Base-by-base conservation (phyloP, 2,888 invertebrate genomes). In the Drosophila affinis region DNA sequence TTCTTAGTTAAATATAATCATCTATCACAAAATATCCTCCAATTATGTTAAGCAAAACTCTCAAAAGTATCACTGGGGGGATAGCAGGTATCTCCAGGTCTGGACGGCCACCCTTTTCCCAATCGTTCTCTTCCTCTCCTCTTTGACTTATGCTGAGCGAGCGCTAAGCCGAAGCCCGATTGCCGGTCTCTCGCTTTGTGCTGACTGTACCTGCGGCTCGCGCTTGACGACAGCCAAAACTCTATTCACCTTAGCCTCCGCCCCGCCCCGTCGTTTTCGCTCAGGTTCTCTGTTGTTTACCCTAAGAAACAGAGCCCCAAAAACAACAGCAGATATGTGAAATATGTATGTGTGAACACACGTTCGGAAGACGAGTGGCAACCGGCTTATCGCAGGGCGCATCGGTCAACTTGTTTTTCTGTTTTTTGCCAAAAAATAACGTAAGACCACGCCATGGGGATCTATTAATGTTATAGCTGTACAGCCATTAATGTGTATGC, bases 401-500 rank as follows among this genome's bases (percentile, higher is more conserved):
- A 39, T 39, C 39, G 34, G 39, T 24, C 39, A 44, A 58, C 58
- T 58, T 58, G 49, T 58, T 58, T 48, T 34, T 57, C 29, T 46
- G n/a, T 55, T 56, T 52, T 55, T 72, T 54, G 51, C 27, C 57
- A 29, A 71, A 45, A 49, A 39, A 49, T 29, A 45, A 21, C 3
- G 3, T 68, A 32, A 21, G 14, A 39, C 53, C 18, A 45, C 51
- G 54, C 21, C 32, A 49, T 70, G 51, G 69, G 51, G 76, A 77
- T 79, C 78, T 77, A 76, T 78, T 74, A 74, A 60, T 72, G 76
- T 59, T 39, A 39, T 39, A 14, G 10, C n/a, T 17, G 21, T 10
- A 3, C 17, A 39, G 49, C 17, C 39, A 60, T 57, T 9, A 55
- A 48, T 54, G 17, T 27, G 49, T 60, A 39, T 61, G 24, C 48